Evolutionary conservation across 2,888 invertebrate species (phyloP).

Genomic region (Luperina testacea): DNA sequence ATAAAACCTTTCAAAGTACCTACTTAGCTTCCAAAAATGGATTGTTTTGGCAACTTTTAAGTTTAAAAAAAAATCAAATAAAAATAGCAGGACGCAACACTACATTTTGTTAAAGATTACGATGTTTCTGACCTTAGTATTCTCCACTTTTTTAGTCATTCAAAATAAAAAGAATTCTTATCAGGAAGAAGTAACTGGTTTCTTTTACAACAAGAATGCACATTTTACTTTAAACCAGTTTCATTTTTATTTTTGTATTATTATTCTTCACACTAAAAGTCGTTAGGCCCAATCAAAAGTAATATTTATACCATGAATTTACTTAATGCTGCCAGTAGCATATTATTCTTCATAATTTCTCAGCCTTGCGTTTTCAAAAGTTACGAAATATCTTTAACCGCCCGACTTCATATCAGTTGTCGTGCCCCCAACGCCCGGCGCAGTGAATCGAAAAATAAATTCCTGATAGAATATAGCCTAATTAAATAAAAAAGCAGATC

Average conservation of each 20-base stretch:
- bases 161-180: slow-evolving; percentile 11
- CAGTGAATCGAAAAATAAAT: too few relatives aligned
- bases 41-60: background rate
- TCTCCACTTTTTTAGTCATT: background rate
- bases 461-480: too few relatives aligned
- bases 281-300: background rate
- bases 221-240: slow-evolving; percentile 1
- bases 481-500: too few relatives aligned
- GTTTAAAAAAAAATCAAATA: background rate
- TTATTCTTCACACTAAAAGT: background rate
- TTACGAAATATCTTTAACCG: too few relatives aligned
- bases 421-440: too few relatives aligned
- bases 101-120: background rate
- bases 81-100: background rate
- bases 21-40: background rate
- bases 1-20: background rate
- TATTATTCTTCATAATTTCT: background rate
- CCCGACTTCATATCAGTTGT: too few relatives aligned
- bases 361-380: background rate
- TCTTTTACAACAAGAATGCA: background rate
- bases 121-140: slow-evolving; percentile 4
- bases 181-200: background rate
- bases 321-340: background rate
- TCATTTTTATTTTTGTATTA: background rate
- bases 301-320: background rate